Base-by-base conservation (phyloP, 2,888 invertebrate genomes). In the Napeogenes sylphis region DNA sequence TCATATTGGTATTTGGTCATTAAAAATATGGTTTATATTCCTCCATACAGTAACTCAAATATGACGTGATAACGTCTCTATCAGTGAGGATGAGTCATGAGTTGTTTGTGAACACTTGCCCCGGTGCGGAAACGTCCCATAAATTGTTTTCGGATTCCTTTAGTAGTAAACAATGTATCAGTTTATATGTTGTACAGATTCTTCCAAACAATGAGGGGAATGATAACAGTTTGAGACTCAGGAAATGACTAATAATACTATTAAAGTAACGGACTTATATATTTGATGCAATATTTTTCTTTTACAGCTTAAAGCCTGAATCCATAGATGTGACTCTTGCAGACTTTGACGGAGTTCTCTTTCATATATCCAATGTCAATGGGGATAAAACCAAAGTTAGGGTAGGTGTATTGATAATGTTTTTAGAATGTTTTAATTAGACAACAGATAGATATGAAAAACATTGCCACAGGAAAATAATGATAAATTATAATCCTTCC, bases 261-360 rank as follows among this genome's bases (percentile, higher is more conserved):
- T 32, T 57, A 14, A 46, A 51, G 30, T 51, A 51, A 51, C 21
- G 10, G 42, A 42, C 42, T 55, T 61, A 30, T 70, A 42, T 58
- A 45, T 62, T 59, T 60, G 56, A 51, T 59, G 30, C 10, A 53
- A 38, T 12, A 38, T 12, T 53, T 56, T 57, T 56, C 8, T 56
- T 54, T 94, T 95, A 70, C 91, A 98, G 98, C 73, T 94, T 95
- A 84, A 99, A 99, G 92, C 95, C 96, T 71, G 99, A 99, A 87
- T 96, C 96, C 75, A 97, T 98, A 83, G 98, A 99, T 92, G 95
- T 99, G 78, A 94, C 93, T 73, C 94, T 98, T 83, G 97, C 98
- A 75, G 99, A 99, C 92, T 99, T 99, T 91, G 99, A 99, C 93
- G 99, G 99, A 76, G 99, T 98, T 69, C 91, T 99, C 73, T 99